These are phyloP conservation scores for Drosophila ustulata DNA, from an alignment of 2,888 invertebrate genomes.

Conservation along the genomic window DNA sequence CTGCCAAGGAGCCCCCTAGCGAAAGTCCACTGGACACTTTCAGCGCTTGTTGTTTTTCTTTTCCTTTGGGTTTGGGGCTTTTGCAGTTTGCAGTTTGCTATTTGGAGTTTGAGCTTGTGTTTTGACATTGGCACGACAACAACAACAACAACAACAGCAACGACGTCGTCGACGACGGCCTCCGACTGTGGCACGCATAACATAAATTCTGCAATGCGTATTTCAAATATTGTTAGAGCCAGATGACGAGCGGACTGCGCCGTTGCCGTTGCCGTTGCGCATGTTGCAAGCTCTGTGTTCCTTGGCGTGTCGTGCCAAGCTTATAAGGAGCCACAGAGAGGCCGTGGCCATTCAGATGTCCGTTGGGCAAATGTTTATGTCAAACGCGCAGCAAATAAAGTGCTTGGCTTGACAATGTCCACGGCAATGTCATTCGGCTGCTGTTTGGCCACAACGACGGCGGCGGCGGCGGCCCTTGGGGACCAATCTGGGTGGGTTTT, in stretches of 20 bases:
- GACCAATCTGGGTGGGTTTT: conserved; percentile 79
- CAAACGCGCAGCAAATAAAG: conserved; percentile 79
- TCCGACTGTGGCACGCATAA: conserved; percentile 73
- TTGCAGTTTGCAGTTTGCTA: too few species aligned
- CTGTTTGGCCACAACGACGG: conserved; percentile 12
- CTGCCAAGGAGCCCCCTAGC: conserved; percentile 48
- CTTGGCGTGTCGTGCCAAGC: conserved; percentile 72
- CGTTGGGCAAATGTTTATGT: conserved; percentile 80
- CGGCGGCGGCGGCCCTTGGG: conserved; percentile 64
- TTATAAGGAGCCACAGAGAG: conserved; percentile 76
- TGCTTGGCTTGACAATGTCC: conserved; percentile 79
- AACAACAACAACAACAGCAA: background rate
- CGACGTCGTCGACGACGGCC: conserved; percentile 26
- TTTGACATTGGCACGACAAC: conserved; percentile 59
- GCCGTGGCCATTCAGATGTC: conserved; percentile 78
- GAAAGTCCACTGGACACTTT: conserved; percentile 77
- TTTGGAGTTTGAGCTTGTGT: conserved; percentile 29
- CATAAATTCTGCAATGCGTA: conserved; percentile 79
- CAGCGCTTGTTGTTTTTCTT: conserved; percentile 47
- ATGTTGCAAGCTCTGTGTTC: conserved; percentile 51
- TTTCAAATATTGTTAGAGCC: conserved; percentile 75
- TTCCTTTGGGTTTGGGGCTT: conserved; percentile 34
- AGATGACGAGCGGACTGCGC: conserved; percentile 38
- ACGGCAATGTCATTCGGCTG: conserved; percentile 67
- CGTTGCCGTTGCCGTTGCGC: background rate